Evolutionary conservation across 2,113 vertebrate genomes (phyloP), one percentile per base, ranked within the genome.

Genomic region (Myodes glareolus): DNA sequence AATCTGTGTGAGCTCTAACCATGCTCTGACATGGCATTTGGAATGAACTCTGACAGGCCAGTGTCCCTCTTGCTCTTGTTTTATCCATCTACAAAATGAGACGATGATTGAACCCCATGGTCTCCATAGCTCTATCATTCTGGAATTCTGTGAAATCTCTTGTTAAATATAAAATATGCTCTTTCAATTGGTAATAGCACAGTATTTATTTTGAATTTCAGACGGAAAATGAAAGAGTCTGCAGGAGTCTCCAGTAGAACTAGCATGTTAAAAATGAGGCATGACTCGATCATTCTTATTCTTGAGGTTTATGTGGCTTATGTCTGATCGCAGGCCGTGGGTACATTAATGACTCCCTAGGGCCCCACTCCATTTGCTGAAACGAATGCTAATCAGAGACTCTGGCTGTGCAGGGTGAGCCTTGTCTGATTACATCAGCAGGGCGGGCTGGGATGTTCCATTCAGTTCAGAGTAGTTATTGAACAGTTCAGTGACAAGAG

Each of bases 401-500:
- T 73, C 96, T 0, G 17, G 86, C 95, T 96, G 96, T 91, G 92
- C 14, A 27, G 42, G 55, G 88, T 52, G 91, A 96, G 68, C 92
- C 72, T 81, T 88, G 90, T 95, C 92, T 95, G 95, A 96, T 87
- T 95, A 61, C 88, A 97, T 97, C 96, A 95, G 94, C 94, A 84
- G 85, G 92, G 94, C 95, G 89, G 92, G 45, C 80, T 91, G 52
- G 91, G 88, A 92, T 73, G 77, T 42, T 93, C 3, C 1, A 88
- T 92, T 95, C 88, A 90, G 82, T 92, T 95, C 88, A 65, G 73
- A 90, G 88, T 61, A 85, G 96, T 85, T 90, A 68, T 72, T 95
- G 85, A 91, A 82, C 91, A 94, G 94, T 92, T 95, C 95, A 95
- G 91, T 95, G 96, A 95, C 97, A 97, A 97, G 95, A 96, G 78